Base-by-base conservation (phyloP, 37 sponge, comb jelly and placozoan genomes). In the Sycon ciliatum region DNA sequence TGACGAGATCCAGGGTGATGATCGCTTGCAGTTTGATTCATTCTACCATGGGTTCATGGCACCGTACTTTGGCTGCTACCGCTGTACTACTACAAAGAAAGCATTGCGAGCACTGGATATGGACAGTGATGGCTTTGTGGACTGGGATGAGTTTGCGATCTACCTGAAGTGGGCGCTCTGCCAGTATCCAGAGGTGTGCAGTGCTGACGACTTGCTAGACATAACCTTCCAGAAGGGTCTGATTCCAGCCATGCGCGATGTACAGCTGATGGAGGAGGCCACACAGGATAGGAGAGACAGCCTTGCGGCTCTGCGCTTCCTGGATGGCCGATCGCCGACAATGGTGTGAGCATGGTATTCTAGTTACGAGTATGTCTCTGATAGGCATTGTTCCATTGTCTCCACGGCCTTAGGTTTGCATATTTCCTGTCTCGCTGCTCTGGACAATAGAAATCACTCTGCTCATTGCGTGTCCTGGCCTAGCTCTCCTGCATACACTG, bases 1-100 rank as follows among this genome's bases (percentile, higher is more conserved):
- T 13, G 66, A 65, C 11, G 66, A 37, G 4, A n/a, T n/a, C n/a
- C n/a, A n/a, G n/a, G n/a, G n/a, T n/a, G n/a, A n/a, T n/a, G 73
- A 76, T 36, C 60, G 77, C 37, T 38, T 90, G 22, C 54, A 77
- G 31, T 90, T 85, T 64, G 81, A 85, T 61, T 68, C 73, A 40
- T 90, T 90, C 83, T 90, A 90, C 73, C 55, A 79, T 37, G 85
- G 80, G 4, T 89, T 89, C 78, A 84, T 89, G 90, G 78, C 79
- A 38, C 83, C 89, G 16, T 88, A 88, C 79, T 81, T 88, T 75
- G 89, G 89, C 38, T 88, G 89, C 81, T 90, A 82, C 75, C 65
- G 81, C 9, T 90, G 91, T 30, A 56, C 1, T 38, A 71, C 73
- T 31, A 80, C 83, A 0, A 76, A 73, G 53, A 67, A 72, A 36